Evolutionary conservation across 2,113 vertebrate genomes (phyloP).

Genomic region (Nibea albiflora): DNA sequence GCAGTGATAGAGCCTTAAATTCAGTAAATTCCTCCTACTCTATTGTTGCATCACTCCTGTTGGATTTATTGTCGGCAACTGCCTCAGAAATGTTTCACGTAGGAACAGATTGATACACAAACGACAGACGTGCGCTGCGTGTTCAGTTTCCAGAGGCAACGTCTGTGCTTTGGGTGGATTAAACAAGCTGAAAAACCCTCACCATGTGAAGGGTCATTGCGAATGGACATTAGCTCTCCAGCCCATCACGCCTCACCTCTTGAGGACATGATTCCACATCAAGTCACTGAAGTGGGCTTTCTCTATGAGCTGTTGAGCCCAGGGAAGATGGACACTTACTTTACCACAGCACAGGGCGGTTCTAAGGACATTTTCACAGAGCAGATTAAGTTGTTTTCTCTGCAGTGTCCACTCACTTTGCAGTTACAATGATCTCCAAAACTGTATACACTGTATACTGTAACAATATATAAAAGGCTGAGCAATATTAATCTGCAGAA

Average conservation of each 20-base stretch:
- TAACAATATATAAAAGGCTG: background rate
- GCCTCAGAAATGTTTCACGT: too few relatives aligned
- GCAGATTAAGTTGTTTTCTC: background rate
- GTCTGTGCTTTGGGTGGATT: background rate
- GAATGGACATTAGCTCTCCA: background rate
- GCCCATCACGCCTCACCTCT: slow-evolving; percentile 2
- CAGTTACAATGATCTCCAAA: background rate
- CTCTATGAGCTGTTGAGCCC: slow-evolving; percentile 7
- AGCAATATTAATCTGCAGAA: background rate
- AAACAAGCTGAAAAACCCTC: background rate
- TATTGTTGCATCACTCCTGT: background rate
- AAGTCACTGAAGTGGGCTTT: slow-evolving; percentile 29
- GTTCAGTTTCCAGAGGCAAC: too few relatives aligned
- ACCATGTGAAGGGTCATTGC: background rate
- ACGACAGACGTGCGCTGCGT: background rate
- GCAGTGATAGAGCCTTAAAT: background rate
- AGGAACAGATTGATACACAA: too few relatives aligned
- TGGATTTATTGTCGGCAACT: background rate
- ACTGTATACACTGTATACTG: too few relatives aligned
- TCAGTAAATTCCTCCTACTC: background rate
- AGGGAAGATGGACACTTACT: background rate
- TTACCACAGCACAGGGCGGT: background rate
- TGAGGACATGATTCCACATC: slow-evolving; percentile 17
- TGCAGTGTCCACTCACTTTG: background rate
- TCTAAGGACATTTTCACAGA: background rate